Evolutionary conservation across 2,888 invertebrate species (phyloP).

Genomic region (Seira musarum): DNA sequence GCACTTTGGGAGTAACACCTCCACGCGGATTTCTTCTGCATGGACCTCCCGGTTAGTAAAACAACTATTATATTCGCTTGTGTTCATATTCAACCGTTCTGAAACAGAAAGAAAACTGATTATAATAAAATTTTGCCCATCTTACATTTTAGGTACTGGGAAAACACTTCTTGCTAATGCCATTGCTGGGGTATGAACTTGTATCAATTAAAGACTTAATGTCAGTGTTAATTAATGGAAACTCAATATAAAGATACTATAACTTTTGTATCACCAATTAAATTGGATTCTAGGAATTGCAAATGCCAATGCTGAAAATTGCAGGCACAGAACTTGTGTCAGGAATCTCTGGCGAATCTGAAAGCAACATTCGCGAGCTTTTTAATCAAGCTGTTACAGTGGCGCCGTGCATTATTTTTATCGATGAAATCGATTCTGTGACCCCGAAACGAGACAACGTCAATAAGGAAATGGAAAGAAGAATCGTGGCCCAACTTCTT

Average conservation of each 20-base stretch:
- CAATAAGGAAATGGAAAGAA: conserved; percentile 95
- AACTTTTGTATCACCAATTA: no score
- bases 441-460: conserved; percentile 91
- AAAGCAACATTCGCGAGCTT: conserved; percentile 90
- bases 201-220: no score
- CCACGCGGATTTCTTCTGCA: conserved; percentile 93
- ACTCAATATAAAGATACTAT: no score
- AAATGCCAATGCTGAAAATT: conserved; percentile 87
- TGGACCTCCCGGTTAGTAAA: conserved; percentile 89
- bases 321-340: conserved; percentile 94
- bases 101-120: no score
- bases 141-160: conserved; percentile 90
- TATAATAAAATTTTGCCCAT: no score
- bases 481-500: conserved; percentile 94
- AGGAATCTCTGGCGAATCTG: conserved; percentile 90
- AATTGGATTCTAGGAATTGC: conserved; percentile 79
- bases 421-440: conserved; percentile 98
- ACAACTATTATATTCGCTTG: no score
- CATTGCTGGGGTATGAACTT: no score
- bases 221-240: no score
- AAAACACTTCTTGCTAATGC: conserved; percentile 99
- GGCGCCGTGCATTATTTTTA: conserved; percentile 89
- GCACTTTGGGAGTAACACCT: conserved; percentile 86
- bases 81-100: no score
- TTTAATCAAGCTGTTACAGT: conserved; percentile 86